A percentile compares a stretch with the other conserved stretches of the same genome.
Evolutionary conservation across 2,888 invertebrate species (phyloP).

Genomic region (Hypolimnas misippus): DNA sequence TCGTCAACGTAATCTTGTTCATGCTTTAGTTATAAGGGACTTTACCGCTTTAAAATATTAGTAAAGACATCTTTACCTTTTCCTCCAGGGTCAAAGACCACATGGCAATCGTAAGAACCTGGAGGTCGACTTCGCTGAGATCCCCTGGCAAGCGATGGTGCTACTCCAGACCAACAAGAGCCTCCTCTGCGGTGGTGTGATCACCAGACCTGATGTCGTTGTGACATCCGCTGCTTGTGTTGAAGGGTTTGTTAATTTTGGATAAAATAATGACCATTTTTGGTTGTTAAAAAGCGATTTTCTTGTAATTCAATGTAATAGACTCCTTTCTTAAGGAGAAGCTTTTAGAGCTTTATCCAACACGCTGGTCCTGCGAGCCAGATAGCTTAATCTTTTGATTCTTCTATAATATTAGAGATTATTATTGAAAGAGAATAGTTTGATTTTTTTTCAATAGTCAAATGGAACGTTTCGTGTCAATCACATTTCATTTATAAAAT

Average conservation of each 20-base stretch:
- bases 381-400: too few species aligned
- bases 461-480: too few species aligned
- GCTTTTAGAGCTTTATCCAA: too few species aligned
- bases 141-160: slow-evolving; percentile 95
- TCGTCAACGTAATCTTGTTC: too few species aligned
- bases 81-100: slow-evolving; percentile 58
- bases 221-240: slow-evolving; percentile 92
- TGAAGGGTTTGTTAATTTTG: slow-evolving; percentile 85
- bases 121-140: slow-evolving; percentile 90
- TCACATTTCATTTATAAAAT: too few species aligned
- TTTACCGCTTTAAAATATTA: background rate
- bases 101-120: slow-evolving; percentile 78
- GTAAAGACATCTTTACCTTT: background rate
- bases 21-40: too few species aligned
- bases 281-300: background rate
- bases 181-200: slow-evolving; percentile 91
- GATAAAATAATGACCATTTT: background rate
- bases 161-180: slow-evolving; percentile 88
- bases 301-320: too few species aligned
- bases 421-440: too few species aligned
- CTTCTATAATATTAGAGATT: too few species aligned
- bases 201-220: slow-evolving; percentile 89
- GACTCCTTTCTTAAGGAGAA: too few species aligned
- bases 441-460: too few species aligned
- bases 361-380: too few species aligned